Evolutionary conservation across 2,113 vertebrate genomes (phyloP), one percentile per base, ranked within the genome.

Genomic region (Lynx canadensis): DNA sequence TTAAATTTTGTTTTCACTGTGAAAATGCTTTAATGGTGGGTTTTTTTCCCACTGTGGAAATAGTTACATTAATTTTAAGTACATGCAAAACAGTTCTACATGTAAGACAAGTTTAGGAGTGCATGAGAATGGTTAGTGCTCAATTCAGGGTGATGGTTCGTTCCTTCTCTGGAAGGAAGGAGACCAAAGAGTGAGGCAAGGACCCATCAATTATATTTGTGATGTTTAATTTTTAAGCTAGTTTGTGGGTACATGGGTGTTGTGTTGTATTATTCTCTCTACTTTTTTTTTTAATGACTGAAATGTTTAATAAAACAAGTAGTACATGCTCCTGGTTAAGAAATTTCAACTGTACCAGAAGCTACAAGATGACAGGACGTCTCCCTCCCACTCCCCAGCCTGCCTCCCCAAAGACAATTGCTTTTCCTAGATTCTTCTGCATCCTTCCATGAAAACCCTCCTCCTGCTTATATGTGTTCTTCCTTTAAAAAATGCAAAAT

Each of bases 141-240:
- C 45, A 45, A 45, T 73, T 83, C 33, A 65, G 23, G 10, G 15
- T 68, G 36, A 12, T 48, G 16, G 27, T 82, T 65, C 45, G 13
- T 81, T 66, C 48, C 41, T 81, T 96, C 92, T 73, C 31, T 36
- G 76, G 38, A 76, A 73, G 31, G 65, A 38, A 83, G 7, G 25
- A 83, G 36, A 65, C 19, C 18, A 9, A 50, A 68, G 50, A 52
- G 12, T 57, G 48, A 87, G 48, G 87, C 23, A 25, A 2, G 23
- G 41, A 65, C 7, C 8, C 31, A 21, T 73, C 8, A 1, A 1
- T 69, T 91, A 12, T 74, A 27, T 50, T 76, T 83, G 68, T 95
- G 89, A 91, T 91, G 81, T 84, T 91, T 80, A 69, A 93, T 94
- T 93, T 93, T 80, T 41, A 83, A 97, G 78, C 38, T 84, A 55